Evolutionary conservation across 2,113 vertebrate species (phyloP), one percentile per base, ranked within the genome.

Genomic region (Lophius piscatorius): DNA sequence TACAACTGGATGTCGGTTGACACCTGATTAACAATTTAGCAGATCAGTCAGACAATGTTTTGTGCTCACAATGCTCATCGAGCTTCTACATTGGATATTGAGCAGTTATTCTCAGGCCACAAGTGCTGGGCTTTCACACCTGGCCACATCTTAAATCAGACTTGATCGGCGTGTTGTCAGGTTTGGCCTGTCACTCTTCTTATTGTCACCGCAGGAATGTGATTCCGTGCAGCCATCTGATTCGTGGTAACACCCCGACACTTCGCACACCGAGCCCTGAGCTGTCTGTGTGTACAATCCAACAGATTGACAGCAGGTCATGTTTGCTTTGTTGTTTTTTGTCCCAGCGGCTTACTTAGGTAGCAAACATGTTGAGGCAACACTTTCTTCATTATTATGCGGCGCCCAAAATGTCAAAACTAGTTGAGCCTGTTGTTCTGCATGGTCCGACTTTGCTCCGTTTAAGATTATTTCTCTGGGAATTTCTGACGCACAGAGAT

Each of bases 81-180:
- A 40, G 72, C 34, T 39, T 65, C 33, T 69, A n/a, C 42, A 44
- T 48, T 35, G 41, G 36, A 63, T 61, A 47, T 49, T 5, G 62
- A 54, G 34, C 48, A 6, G 21, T 55, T 60, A 0, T 12, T 48
- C 51, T 69, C 49, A 57, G 54, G 34, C 50, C 45, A 56, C 38
- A 14, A 33, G 36, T 38, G 49, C 44, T 35, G 4, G 1, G 46
- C 29, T 26, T 3, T 40, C n/a, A 56, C 33, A 5, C 70, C 74
- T 50, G 41, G 26, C 28, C 54, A 61, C 79, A 68, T 60, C 66
- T 57, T 65, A 36, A 49, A 56, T 62, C 49, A 1, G n/a, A 39
- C 33, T 10, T 60, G 42, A 67, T 46, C 42, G 48, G 24, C 9
- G 33, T 48, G 66, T 63, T 61, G 7, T 14, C 35, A 63, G 63